Evolutionary conservation across 2,888 invertebrate species (phyloP), one percentile per base, ranked within the genome.

Genomic region (Phyllotreta striolata): DNA sequence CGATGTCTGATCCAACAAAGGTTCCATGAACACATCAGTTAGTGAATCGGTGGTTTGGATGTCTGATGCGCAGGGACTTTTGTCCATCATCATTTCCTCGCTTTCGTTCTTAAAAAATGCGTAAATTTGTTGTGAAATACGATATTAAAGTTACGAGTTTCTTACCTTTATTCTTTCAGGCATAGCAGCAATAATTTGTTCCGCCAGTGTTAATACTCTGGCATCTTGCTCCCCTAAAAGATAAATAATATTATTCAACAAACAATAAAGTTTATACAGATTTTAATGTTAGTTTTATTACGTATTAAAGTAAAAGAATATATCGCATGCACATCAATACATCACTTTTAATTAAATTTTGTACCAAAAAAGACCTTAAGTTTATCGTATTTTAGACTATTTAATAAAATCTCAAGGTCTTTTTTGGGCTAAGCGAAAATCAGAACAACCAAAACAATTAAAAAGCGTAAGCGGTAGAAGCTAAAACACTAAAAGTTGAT

Each of bases 121-220:
- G 55, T 34, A 39, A 47, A 41, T 44, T 13, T 12, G 38, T 38
- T 13, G n/a, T 39, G 34, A 3, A 55, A 24, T 7, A 24, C 24
- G n/a, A 9, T 38, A n/a, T 51, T 1, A 41, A 59, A 43, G 37
- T 7, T 51, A 13, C 6, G 9, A 39, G 8, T 38, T 37, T 41
- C 73, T 78, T 81, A 92, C 92, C 89, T 98, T 98, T 80, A 98
- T 98, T 76, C 96, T 87, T 73, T 97, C 96, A 64, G 98, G 98
- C 88, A 98, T 94, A 8, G 98, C 98, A 59, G 97, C 98, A 78
- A 98, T 98, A 75, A 98, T 98, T 84, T 98, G 96, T 81, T 97
- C 96, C 59, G 98, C 98, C 78, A 98, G 84, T 61, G 95, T 96
- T 77, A 95, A 86, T 70, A 96, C 95, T 78, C 93, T 89, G 76